A percentile compares a stretch with the other conserved stretches of the same genome.
Evolutionary conservation across 1,140 invertebrate species (phyloP).

Genomic region (Leptonema lineaticorne): DNA sequence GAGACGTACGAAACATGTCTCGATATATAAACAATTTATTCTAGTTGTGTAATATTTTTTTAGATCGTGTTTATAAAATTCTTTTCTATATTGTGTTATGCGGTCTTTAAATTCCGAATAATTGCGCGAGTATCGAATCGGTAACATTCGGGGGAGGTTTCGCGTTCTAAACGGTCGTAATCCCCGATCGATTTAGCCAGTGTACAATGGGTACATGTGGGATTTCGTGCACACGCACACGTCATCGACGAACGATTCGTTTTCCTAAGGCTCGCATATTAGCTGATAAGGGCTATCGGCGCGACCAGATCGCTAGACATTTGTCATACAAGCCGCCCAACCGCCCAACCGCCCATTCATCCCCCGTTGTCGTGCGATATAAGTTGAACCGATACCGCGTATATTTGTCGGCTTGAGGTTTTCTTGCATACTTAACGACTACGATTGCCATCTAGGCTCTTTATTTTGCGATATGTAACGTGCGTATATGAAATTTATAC

Average conservation of each 20-base stretch:
- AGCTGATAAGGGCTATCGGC: constrained; percentile 36
- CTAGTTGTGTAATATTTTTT: no score
- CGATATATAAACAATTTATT: no score
- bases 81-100: no score
- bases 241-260: constrained; percentile 19
- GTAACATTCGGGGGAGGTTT: background rate
- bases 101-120: no score
- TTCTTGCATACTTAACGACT: background rate
- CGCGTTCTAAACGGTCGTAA: constrained; percentile 4
- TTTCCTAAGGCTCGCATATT: constrained; percentile 25
- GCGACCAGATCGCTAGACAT: constrained; percentile 30
- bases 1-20: no score
- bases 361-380: no score
- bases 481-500: background rate
- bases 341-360: constrained; percentile 13
- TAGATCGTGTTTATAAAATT: no score
- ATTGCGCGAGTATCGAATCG: background rate
- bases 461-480: background rate
- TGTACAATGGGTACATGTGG: background rate
- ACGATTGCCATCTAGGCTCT: constrained; percentile 7
- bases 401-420: background rate
- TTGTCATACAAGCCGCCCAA: constrained; percentile 32
- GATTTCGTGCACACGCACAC: constrained; percentile 25
- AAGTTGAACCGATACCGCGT: background rate
- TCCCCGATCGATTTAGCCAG: background rate